These are phyloP conservation scores for Nycticryphes semicollaris DNA, from an alignment of 2,113 vertebrate genomes.

Conservation along the genomic window DNA sequence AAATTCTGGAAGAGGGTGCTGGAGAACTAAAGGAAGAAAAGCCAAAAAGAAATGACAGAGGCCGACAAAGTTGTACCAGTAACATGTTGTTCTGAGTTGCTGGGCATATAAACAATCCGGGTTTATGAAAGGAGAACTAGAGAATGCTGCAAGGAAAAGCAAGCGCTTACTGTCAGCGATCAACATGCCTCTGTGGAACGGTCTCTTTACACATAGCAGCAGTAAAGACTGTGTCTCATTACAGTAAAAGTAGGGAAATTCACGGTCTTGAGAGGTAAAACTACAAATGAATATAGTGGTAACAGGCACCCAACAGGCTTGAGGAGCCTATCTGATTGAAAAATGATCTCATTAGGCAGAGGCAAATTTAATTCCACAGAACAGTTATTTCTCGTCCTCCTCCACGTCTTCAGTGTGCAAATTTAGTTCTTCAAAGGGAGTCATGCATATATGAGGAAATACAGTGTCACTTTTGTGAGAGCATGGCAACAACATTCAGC, in stretches of 20 bases:
- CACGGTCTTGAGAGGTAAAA: not conserved
- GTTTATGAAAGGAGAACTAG: not conserved
- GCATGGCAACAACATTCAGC: not conserved
- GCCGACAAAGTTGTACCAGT: not conserved
- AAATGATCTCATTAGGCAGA: not conserved
- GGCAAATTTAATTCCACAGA: not conserved
- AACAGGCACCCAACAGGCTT: not conserved
- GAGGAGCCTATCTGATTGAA: not conserved
- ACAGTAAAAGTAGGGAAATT: not conserved
- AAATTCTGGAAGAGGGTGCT: not conserved
- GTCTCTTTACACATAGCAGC: not conserved
- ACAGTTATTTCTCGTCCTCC: not conserved
- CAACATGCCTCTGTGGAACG: not conserved
- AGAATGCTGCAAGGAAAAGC: not conserved
- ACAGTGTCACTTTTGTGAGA: not conserved
- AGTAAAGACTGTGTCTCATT: not conserved
- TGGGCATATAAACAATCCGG: not conserved
- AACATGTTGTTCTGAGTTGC: not conserved
- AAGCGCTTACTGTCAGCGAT: rapidly evolving
- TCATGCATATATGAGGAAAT: not conserved
- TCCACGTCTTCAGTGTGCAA: not conserved
- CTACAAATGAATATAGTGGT: not conserved
- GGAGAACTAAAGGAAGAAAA: not conserved
- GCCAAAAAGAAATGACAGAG: not conserved
- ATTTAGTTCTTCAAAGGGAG: not conserved